Percentiles rank a stretch among this genome's conserved stretches.
phyloP scores from a whole-genome alignment of 2,888 invertebrate species.

The Tiliacea citrago region DNA sequence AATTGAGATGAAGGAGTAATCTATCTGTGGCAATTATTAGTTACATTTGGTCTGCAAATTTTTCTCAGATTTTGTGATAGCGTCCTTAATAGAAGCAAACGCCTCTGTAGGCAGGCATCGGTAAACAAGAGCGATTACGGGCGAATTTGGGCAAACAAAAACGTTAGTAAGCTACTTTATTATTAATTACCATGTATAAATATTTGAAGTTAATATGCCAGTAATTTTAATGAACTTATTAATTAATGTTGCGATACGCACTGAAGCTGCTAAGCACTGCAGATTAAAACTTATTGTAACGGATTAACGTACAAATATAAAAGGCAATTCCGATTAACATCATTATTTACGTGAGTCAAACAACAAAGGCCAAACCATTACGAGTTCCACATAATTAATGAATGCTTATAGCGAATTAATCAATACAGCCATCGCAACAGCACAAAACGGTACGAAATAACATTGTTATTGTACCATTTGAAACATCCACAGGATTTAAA shows the following conservation, averaged over 20 bases:
- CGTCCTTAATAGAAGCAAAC: slow-evolving; percentile 5
- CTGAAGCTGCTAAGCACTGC: not conserved
- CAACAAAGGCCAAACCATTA: slow-evolving; percentile 50
- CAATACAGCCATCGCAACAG: slow-evolving; percentile 56
- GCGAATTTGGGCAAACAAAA: slow-evolving; percentile 21
- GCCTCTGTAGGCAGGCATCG: not conserved
- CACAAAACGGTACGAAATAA: slow-evolving; percentile 63
- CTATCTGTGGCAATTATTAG: too few relatives aligned
- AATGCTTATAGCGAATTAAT: slow-evolving; percentile 62
- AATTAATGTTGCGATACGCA: slow-evolving; percentile 31
- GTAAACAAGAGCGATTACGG: not conserved
- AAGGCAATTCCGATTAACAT: slow-evolving; percentile 26
- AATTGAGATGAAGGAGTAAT: too few relatives aligned
- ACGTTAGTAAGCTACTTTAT: slow-evolving; percentile 3
- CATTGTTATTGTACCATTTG: slow-evolving; percentile 70
- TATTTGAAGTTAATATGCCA: slow-evolving; percentile 26
- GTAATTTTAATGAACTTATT: slow-evolving; percentile 41
- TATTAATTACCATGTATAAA: slow-evolving; percentile 33
- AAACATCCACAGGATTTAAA: slow-evolving; percentile 70
- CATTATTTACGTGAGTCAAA: slow-evolving; percentile 39
- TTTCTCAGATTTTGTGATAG: too few relatives aligned
- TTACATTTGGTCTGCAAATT: too few relatives aligned
- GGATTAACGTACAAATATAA: slow-evolving; percentile 36
- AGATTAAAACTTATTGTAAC: slow-evolving; percentile 40
- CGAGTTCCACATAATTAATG: slow-evolving; percentile 55